Percentiles rank a stretch among this genome's conserved stretches.
Evolutionary conservation across 2,797 vertebrate genomes (phyloP).

Genomic region (Otolemur crassicaudatus): DNA sequence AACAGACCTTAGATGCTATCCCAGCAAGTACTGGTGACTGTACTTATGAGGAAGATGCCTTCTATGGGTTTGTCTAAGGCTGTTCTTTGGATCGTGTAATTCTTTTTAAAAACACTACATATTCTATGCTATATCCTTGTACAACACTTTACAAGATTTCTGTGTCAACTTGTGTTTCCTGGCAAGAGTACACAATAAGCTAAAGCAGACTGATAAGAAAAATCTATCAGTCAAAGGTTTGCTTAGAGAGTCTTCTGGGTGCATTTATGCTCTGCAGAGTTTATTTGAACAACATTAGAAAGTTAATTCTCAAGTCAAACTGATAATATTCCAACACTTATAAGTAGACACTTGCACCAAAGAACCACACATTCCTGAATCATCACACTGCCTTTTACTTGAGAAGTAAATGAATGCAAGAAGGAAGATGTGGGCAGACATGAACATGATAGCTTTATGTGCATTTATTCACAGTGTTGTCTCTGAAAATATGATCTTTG

Average conservation of each 20-base stretch:
- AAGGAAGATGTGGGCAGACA: background rate
- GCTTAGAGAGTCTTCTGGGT: background rate
- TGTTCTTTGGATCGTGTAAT: background rate
- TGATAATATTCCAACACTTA: background rate
- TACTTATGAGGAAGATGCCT: background rate
- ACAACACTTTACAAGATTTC: slow-evolving; percentile 43
- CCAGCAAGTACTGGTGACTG: background rate
- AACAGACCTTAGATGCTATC: slow-evolving; percentile 32
- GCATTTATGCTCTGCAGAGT: background rate
- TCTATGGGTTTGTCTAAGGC: background rate
- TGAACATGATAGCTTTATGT: background rate
- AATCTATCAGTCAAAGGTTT: background rate
- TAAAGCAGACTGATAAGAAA: slow-evolving; percentile 12
- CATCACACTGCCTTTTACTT: background rate
- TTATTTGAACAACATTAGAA: slow-evolving; percentile 20
- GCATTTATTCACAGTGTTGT: background rate
- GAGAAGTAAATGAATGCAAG: background rate
- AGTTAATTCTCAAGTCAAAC: background rate
- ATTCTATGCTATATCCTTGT: background rate
- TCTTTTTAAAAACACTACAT: background rate
- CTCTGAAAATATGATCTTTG: slow-evolving; percentile 56
- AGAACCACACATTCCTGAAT: background rate
- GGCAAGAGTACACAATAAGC: background rate
- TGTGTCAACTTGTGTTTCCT: slow-evolving; percentile 29
- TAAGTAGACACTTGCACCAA: background rate